Evolutionary conservation across 2,888 invertebrate genomes (phyloP), one percentile per base, ranked within the genome.

Genomic region (Synergus itoensis): DNA sequence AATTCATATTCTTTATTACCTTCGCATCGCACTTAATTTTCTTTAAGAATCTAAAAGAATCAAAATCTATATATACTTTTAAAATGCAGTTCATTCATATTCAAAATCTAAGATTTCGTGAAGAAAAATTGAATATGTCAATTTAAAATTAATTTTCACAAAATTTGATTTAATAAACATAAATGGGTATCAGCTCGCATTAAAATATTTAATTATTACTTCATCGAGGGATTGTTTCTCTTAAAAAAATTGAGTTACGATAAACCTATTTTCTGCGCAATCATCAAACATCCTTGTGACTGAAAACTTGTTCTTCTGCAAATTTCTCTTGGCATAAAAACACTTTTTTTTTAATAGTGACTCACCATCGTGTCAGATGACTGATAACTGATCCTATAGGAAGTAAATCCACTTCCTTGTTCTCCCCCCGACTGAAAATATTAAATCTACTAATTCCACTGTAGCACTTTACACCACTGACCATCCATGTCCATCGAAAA

Each of bases 281-380:
- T 16, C 11, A 65, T 65, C 9, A 41, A 41, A 36, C 16, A 14
- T 28, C 1, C 0, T 63, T 36, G 8, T 36, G 28, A 14, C 16
- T 28, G 28, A 28, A 36, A 11, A 5, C 14, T 14, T 36, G 14
- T 62, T 45, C 36, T 62, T 64, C 12, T 36, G 16, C 7, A n/a
- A n/a, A 53, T 53, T 53, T 53, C 7, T 53, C 8, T n/a, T n/a
- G 0, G 16, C 1, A 1, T 53, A 53, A 53, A 53, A n/a, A 28
- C 16, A n/a, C 0, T 14, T 18, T 79, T 40, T 40, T 45, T 45
- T 18, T 11, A 11, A 36, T 76, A 76, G 67, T 45, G 62, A 81
- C 83, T 83, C 77, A 83, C 83, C 83, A 80, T 83, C 76, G n/a
- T 83, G 79, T 80, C 80, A 78, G 79, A 80, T 76, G 77, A 79